Percentiles rank a stretch among this genome's conserved stretches.
Evolutionary conservation across 2,888 invertebrate species (phyloP).

Genomic region (Ectemnius continuus): DNA sequence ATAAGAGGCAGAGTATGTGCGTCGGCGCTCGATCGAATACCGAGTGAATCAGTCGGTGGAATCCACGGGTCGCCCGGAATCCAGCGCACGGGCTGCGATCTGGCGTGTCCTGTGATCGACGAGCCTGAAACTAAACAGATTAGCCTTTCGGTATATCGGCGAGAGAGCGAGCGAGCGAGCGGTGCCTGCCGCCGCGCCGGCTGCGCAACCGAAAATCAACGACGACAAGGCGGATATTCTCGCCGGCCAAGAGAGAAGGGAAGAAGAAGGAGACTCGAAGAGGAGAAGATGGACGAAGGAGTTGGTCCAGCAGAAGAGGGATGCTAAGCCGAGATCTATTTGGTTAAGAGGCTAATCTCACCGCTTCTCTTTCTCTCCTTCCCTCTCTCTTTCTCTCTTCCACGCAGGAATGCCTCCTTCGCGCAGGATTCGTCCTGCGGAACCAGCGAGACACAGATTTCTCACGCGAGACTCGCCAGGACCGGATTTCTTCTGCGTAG

Average conservation of each 20-base stretch:
- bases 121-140: slow-evolving; percentile 60
- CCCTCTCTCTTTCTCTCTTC: slow-evolving; percentile 24
- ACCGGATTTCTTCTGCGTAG: slow-evolving; percentile 52
- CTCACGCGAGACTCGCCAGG: slow-evolving; percentile 56
- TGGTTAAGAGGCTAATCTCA: slow-evolving; percentile 72
- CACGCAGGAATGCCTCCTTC: slow-evolving; percentile 39
- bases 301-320: slow-evolving; percentile 7
- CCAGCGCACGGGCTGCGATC: slow-evolving; percentile 2
- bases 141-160: slow-evolving; percentile 44
- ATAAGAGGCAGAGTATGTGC: neutral
- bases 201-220: slow-evolving; percentile 47
- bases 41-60: neutral
- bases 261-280: neutral
- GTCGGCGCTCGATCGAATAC: no score
- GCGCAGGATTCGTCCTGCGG: slow-evolving; percentile 45
- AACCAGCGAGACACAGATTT: slow-evolving; percentile 42
- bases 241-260: neutral
- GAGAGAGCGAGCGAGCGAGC: no score
- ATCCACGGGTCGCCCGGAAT: slow-evolving; percentile 5
- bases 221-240: slow-evolving; percentile 15
- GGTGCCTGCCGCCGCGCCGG: no score
- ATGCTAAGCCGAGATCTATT: slow-evolving; percentile 65
- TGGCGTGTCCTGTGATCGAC: slow-evolving; percentile 39
- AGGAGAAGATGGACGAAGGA: neutral
- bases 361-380: slow-evolving; percentile 21